Percentiles rank a stretch among this genome's conserved stretches.
Evolutionary conservation across 2,797 vertebrate genomes (phyloP).

Genomic region (Buphagus erythrorhynchus): DNA sequence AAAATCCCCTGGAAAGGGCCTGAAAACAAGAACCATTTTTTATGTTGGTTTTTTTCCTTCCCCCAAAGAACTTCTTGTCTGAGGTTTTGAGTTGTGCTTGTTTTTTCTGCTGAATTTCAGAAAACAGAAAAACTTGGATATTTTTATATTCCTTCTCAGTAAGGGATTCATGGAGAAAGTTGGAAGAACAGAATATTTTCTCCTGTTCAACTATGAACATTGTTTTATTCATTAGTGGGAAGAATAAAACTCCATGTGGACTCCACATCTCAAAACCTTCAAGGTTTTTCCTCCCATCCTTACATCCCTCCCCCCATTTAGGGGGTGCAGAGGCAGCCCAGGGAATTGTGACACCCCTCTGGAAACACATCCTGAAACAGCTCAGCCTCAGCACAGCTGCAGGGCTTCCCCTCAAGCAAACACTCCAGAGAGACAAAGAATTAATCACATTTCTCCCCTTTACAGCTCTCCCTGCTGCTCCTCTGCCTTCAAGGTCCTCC

Average conservation of each 20-base stretch:
- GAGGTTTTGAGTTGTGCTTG: neutral
- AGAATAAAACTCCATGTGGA: rapidly evolving
- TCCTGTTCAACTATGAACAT: neutral
- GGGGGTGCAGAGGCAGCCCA: neutral
- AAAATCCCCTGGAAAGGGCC: neutral
- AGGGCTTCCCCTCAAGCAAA: neutral
- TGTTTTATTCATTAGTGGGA: neutral
- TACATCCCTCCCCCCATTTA: rapidly evolving
- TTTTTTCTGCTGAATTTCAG: neutral
- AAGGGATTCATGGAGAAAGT: neutral
- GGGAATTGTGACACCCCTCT: neutral
- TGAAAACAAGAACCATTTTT: neutral
- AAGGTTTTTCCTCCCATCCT: neutral
- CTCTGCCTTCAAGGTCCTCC: neutral
- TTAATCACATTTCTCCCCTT: neutral
- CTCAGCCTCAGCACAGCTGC: neutral
- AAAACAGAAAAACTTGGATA: rapidly evolving
- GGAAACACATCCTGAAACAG: neutral
- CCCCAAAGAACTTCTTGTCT: neutral
- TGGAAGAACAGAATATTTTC: neutral
- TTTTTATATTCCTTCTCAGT: neutral
- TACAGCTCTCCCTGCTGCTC: neutral
- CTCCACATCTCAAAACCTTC: neutral
- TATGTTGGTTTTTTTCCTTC: rapidly evolving
- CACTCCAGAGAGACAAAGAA: neutral